Evolutionary conservation across 2,888 invertebrate genomes (phyloP), one percentile per base, ranked within the genome.

Genomic region (Caenorhabditis uteleia): DNA sequence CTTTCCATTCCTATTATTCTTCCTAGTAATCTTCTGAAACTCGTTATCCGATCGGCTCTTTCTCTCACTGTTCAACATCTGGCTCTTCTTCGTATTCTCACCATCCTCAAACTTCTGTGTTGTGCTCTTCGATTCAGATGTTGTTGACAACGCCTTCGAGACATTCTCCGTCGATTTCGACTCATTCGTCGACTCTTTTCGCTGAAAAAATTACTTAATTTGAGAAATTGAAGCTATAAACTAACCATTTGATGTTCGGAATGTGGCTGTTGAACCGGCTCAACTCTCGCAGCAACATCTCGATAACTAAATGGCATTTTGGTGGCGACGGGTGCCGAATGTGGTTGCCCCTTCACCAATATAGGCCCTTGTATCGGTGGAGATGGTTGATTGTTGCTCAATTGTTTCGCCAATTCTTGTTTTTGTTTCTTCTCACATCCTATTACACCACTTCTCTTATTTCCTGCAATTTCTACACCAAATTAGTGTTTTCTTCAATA

Each of bases 301-400:
- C 64, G 48, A 42, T 64, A 64, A 31, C 64, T 64, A 33, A 71
- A 71, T 14, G 71, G 71, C 71, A 71, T 71, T 38, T 57, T 68
- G 18, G 58, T 33, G 8, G 68, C 59, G n/a, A 71, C 71, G 0
- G 71, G 71, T 16, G 71, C 71, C 14, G 68, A 68, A 39, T 71
- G 68, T 7, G 71, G 71, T 21, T 64, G 60, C 33, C 49, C 61
- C 43, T 64, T 64, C 1, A 64, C 58, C 8, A 58, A 18, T 20
- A 64, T 64, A n/a, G n/a, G n/a, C n/a, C n/a, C n/a, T n/a, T n/a
- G n/a, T n/a, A n/a, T n/a, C n/a, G n/a, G n/a, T 20, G 53, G 43
- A 14, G 53, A 16, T 4, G 44, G 36, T 14, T 18, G 3, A 18
- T 7, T 25, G 3, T 10, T 14, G 7, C 18, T n/a, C 42, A 49